Evolutionary conservation across 1,140 invertebrate genomes (phyloP), one percentile per base, ranked within the genome.

Genomic region (Zaprionus ornatus): DNA sequence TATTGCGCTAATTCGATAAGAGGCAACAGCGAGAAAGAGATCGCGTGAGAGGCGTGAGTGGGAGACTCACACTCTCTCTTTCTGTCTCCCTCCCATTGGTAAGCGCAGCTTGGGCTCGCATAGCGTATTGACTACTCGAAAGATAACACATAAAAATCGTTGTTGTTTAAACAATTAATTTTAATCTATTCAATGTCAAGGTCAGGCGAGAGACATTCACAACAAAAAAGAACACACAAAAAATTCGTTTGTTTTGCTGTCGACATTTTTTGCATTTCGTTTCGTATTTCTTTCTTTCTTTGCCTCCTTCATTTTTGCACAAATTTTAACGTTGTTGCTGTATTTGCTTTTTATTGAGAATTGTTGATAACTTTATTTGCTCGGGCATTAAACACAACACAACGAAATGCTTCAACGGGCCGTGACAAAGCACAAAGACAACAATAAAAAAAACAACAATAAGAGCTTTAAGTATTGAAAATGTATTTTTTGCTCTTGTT

Each of bases 351-450:
- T 76, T 88, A 73, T 83, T 88, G 77, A 56, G 55, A 65, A 74
- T 88, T 88, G 85, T 90, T 88, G 85, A 88, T 88, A 88, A 88
- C 81, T 88, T 84, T 88, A 88, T 88, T 88, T 88, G 66, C 78
- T 74, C 76, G 73, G 66, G 63, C 54, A 68, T 73, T 82, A 79
- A 54, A 54, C 19, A 77, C 55, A 45, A 17, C 17, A 75, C 74
- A 37, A 73, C 42, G 40, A 82, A 67, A 71, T 79, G 64, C 71
- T 75, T 61, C 71, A 70, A 71, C 78, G 54, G 62, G 45, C 62
- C 80, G 55, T 84, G 81, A 71, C 79, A 64, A 67, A 40, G 57
- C 65, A 56, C 57, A 74, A 74, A 45, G 29, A 37, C 54, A 66
- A 60, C 17, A 59, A 25, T 21, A 71, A 42, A 40, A 78, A 52